Evolutionary conservation across 2,888 invertebrate genomes (phyloP), one percentile per base, ranked within the genome.

Genomic region (Ariolimax columbianus): DNA sequence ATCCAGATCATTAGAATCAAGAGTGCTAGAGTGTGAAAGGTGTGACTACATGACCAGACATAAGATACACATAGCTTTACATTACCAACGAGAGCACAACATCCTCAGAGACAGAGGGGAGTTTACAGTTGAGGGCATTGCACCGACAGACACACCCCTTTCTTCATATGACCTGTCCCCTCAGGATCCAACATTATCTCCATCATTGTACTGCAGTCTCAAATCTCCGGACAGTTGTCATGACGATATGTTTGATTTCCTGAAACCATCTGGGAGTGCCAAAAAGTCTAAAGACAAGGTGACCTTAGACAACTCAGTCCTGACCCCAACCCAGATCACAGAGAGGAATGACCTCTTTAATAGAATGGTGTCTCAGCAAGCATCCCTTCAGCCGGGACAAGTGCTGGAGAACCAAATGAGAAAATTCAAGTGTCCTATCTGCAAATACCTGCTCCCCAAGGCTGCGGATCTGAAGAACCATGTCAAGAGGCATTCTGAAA

Each of bases 21-120:
- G 87, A 43, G 89, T 89, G 17, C 80, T 89, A 40, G 86, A 87
- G 63, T 89, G 89, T 79, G 87, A 86, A 30, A 86, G 86, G 47
- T 89, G 89, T 73, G 82, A 86, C 63, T 89, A 86, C 86, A 88
- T 87, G 87, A 89, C 88, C 40, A 85, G 89, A 30, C 88, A 88
- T 59, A 87, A 87, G 72, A 87, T 88, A 30, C 88, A 88, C 73
- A 79, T 89, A 86, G 86, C 87, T 59, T 80, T 86, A 36, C 89
- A 89, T 70, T 86, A 86, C 80, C 86, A 88, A 68, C 79, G 86
- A 30, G 84, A 88, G 43, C 89, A 89, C 73, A 82, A 84, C 72
- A 86, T 80, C 82, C 82, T 84, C 30, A 51, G 80, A 30, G 86
- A 84, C 73, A 87, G 84, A 36, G 84, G 84, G 23, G 85, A 85